Base-by-base conservation (phyloP, 1,140 invertebrate genomes). In the Brachionus angularis region DNA sequence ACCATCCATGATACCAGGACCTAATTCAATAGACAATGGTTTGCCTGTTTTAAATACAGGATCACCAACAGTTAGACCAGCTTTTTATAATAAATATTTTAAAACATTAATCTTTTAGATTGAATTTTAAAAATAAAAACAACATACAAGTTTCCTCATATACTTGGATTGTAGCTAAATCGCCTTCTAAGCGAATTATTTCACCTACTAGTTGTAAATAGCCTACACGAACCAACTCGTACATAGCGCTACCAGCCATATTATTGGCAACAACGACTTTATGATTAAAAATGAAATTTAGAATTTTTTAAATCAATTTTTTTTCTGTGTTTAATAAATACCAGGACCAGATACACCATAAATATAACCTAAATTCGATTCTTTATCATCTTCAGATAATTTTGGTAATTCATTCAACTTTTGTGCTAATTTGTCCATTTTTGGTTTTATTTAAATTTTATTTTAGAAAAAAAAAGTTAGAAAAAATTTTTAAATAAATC, bases 171-270 rank as follows among this genome's bases (percentile, higher is more conserved):
- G 96, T 99, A 49, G 96, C 96, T 89, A 96, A 93, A 81, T 98
- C 96, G 71, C 94, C 94, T 84, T 99, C 96, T 69, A 99, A 85
- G 82, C 96, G 88, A 84, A 99, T 99, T 81, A 99, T 99, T 85
- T 99, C 96, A 73, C 96, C 96, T 1, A 99, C 96, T 74, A 99
- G 84, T 83, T 98, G 94, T 75, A 88, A 87, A 82, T 99, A 96
- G 14, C 96, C 96, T 7, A 99, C 96, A 78, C 96, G 87, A 1
- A 71, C 96, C 83, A 99, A 82, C 83, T 99, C 96, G 87, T 98
- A 98, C 95, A 99, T 99, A 86, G 96, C 96, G 10, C 96, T 91
- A 73, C 96, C 96, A 73, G 93, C 89, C 96, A 99, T 99, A 78
- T 91, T 91, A 82, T 98, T 93, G 71, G 96, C 96, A 16, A 93